phyloP scores from a whole-genome alignment of 1,140 invertebrate genomes.

The Bombus picipes region DNA sequence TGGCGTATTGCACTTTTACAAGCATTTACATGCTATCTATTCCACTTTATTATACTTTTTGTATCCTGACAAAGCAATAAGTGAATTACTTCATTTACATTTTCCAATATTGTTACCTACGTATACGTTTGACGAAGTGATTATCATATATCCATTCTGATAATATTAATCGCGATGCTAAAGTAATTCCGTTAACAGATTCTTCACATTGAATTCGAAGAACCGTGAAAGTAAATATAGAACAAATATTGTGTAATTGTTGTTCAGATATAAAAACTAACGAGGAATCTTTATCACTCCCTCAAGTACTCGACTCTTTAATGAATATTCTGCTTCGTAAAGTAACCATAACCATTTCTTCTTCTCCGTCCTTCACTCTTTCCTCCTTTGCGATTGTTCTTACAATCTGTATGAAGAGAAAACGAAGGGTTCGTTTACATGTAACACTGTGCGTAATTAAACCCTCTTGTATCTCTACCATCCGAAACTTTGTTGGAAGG shows the following conservation, averaged over 20 bases:
- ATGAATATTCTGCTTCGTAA: not conserved
- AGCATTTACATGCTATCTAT: no score
- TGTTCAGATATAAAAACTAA: not conserved
- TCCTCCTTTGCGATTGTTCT: not conserved
- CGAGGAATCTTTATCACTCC: not conserved
- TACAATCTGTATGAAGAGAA: constrained; percentile 9
- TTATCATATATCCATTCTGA: no score
- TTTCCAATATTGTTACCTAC: not conserved
- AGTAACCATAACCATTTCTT: not conserved
- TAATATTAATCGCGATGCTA: no score
- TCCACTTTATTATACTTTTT: no score
- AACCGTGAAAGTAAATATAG: not conserved
- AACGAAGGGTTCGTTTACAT: constrained; percentile 29
- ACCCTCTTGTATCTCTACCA: constrained; percentile 8
- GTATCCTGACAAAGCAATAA: not conserved
- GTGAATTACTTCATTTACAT: not conserved
- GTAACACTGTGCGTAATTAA: constrained; percentile 38
- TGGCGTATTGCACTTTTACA: no score
- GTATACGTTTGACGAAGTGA: not conserved
- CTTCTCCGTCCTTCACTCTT: not conserved
- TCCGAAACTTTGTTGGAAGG: constrained; percentile 30
- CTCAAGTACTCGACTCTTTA: not conserved
- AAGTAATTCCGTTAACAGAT: not conserved
- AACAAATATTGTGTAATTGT: not conserved
- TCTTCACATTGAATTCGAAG: not conserved